Conservation (phyloP, 2,888 invertebrate species). For the Yponomeuta plumbellus region DNA sequence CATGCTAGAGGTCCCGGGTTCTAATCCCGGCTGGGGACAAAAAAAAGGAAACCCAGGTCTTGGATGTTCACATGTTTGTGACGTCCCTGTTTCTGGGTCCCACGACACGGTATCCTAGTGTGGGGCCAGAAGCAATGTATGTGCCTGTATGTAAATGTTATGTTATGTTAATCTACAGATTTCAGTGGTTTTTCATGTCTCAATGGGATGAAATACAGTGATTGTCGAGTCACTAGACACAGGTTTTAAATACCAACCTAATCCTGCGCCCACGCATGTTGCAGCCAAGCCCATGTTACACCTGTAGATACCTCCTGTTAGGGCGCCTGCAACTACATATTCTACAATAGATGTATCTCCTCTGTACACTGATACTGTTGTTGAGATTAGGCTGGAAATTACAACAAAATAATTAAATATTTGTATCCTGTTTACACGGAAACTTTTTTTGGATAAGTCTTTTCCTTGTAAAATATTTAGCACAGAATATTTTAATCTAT, state of each 20-base stretch:
- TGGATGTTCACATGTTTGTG: no score
- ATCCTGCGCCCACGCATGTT: conserved; percentile 79
- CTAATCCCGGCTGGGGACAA: no score
- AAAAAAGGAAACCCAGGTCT: no score
- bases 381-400: conserved; percentile 77
- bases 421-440: no score
- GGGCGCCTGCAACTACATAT: conserved; percentile 79
- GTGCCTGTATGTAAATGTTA: no score
- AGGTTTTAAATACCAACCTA: conserved; percentile 67
- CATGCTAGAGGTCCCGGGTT: no score
- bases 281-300: conserved; percentile 81
- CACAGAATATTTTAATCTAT: no score
- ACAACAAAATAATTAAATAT: background rate
- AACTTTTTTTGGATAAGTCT: background rate
- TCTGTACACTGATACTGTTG: conserved; percentile 80
- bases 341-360: conserved; percentile 81
- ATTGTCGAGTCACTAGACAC: background rate
- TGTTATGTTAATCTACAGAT: no score
- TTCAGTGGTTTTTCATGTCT: background rate
- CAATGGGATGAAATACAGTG: background rate
- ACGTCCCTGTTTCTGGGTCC: no score
- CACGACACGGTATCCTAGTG: no score
- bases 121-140: no score
- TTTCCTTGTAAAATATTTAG: no score
- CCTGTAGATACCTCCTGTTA: conserved; percentile 82